These are phyloP conservation scores for Pygoscelis antarcticus DNA, from an alignment of 2,113 vertebrate species.

Conservation along the genomic window DNA sequence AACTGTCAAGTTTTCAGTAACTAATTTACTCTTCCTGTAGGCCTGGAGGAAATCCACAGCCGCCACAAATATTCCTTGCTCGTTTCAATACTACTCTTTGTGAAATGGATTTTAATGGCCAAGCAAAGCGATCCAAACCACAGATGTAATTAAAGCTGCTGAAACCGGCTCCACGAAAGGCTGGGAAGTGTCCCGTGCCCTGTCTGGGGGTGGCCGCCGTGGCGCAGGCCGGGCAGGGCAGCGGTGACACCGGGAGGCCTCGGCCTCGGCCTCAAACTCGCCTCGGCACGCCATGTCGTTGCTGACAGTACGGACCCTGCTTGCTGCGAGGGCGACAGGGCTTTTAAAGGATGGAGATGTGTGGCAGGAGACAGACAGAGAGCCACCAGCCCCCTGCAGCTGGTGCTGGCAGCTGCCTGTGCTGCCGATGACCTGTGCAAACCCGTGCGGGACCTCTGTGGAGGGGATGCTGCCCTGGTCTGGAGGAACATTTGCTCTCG, in stretches of 20 bases:
- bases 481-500: fast-evolving
- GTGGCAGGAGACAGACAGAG: not conserved
- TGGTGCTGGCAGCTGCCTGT: not conserved
- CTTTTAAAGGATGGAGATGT: not conserved
- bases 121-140: constrained; percentile 44
- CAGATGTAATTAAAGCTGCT: constrained; percentile 41
- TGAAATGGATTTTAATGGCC: constrained; percentile 63
- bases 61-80: constrained; percentile 59
- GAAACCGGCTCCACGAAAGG: not conserved
- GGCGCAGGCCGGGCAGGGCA: not conserved
- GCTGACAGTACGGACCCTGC: fast-evolving
- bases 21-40: constrained; percentile 66
- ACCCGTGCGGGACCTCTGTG: fast-evolving
- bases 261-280: fast-evolving
- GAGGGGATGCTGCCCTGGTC: not conserved
- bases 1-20: constrained; percentile 61
- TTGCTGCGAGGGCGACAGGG: not conserved
- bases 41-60: constrained; percentile 66
- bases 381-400: not conserved
- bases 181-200: not conserved
- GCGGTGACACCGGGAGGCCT: not conserved
- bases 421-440: not conserved
- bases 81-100: constrained; percentile 44
- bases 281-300: fast-evolving
- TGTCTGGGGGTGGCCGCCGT: fast-evolving